Evolutionary conservation across 2,888 invertebrate genomes (phyloP), one percentile per base, ranked within the genome.

Genomic region (Pterostichus madidus): DNA sequence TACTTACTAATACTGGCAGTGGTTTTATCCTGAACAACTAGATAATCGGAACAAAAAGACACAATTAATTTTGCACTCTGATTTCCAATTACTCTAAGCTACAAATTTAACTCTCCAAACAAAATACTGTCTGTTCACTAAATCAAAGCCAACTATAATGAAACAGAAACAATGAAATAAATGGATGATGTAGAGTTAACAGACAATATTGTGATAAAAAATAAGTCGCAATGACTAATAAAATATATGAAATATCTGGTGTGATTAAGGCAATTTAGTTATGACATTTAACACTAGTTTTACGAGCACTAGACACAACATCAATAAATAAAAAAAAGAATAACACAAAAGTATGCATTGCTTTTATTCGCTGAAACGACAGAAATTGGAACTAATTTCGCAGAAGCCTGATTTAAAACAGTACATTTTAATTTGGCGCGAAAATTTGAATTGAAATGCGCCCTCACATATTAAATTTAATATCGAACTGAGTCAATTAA

Each of bases 11-110:
- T 92, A 97, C 97, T 94, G 97, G 97, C 93, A 97, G 96, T 93
- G 97, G 97, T 95, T 96, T 97, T 93, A 97, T 97, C 97, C 97
- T 96, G 97, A 97, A 97, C 94, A 97, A 96, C 97, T 97, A 94
- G 92, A 94, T 91, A 92, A 89, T 90, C 89, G 39, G 39, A 39
- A 90, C 90, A 91, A 90, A 91, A 90, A 86, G 85, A 90, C 87
- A 88, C 68, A 83, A 61, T 76, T 83, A 81, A 81, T 83, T 83
- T 80, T 84, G 79, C 56, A 83, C 61, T 49, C 15, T 52, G 31
- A 76, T 59, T 79, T 59, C 56, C 61, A 80, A 75, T 83, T 44
- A 83, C 24, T 56, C 73, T 81, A 81, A 75, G 49, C 81, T 81
- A 81, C 75, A 61, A 61, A 73, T 56, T 71, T 81, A n/a, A 64